Evolutionary conservation across 1,140 invertebrate species (phyloP).

Genomic region (Micrasema longulum): DNA sequence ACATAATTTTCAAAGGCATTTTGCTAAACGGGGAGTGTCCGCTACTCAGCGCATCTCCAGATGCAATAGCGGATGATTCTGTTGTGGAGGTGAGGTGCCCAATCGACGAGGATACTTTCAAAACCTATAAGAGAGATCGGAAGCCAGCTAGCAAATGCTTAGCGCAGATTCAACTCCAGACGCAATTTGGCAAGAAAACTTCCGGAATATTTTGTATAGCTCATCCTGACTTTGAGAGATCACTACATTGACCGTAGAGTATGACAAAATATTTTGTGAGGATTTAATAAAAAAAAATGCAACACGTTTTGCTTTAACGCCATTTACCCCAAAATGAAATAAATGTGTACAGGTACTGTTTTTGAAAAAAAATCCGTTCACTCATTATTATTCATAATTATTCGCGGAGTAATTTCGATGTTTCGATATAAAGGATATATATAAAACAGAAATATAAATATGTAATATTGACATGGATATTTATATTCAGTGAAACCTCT

Average conservation of each 20-base stretch:
- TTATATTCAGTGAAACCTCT: too few relatives aligned
- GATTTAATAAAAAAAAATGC: slow-evolving; percentile 1
- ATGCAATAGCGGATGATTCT: neutral
- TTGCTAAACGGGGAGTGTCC: neutral
- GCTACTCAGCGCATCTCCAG: neutral
- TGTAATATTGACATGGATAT: too few relatives aligned
- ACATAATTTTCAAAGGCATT: too few relatives aligned
- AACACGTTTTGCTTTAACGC: neutral
- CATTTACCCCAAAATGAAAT: neutral
- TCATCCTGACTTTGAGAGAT: neutral
- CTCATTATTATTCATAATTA: too few relatives aligned
- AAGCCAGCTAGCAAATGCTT: neutral
- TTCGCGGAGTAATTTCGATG: too few relatives aligned
- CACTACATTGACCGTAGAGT: neutral
- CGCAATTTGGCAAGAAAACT: neutral
- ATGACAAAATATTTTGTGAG: neutral
- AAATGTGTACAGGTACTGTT: too few relatives aligned
- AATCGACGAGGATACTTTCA: neutral
- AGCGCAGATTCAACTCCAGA: neutral
- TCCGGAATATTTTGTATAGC: neutral
- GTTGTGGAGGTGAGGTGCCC: slow-evolving; percentile 6
- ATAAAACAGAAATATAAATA: too few relatives aligned
- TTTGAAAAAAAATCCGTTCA: too few relatives aligned
- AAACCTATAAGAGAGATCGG: neutral
- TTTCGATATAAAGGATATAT: too few relatives aligned